Percentiles rank a stretch among this genome's conserved stretches.
These are phyloP conservation scores for Orycteropus afer DNA, from an alignment of 2,113 vertebrate genomes.

Conservation along the genomic window DNA sequence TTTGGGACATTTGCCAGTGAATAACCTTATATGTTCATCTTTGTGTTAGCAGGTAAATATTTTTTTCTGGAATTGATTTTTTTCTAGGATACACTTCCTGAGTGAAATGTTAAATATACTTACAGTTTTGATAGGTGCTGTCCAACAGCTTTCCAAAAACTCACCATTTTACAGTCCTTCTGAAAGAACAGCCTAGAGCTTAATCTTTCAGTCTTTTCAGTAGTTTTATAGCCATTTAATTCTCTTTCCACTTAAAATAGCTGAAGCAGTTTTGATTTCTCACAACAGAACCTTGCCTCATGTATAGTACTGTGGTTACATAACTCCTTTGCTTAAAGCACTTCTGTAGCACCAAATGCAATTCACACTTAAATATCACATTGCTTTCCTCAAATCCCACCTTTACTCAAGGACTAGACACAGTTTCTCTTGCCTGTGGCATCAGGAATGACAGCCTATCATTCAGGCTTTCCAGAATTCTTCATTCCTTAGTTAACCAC, in stretches of 20 bases:
- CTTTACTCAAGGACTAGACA: neutral
- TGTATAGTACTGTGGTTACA: neutral
- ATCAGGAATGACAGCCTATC: neutral
- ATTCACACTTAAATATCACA: neutral
- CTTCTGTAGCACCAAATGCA: neutral
- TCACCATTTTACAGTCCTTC: neutral
- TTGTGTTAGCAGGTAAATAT: neutral
- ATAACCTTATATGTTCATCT: neutral
- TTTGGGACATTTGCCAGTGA: neutral
- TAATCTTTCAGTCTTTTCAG: neutral
- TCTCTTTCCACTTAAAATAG: neutral
- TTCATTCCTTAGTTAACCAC: neutral
- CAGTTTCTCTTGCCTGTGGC: neutral
- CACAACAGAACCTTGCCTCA: neutral
- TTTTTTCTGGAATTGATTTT: conserved; percentile 32
- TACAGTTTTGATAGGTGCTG: neutral
- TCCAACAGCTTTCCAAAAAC: neutral
- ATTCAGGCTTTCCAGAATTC: neutral
- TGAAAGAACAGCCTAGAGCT: neutral
- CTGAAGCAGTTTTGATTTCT: conserved; percentile 3
- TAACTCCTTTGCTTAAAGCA: neutral
- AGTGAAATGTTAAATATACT: neutral
- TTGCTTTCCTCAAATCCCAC: neutral
- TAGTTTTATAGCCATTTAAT: neutral
- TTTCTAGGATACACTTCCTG: neutral